Conservation (phyloP, 2,888 invertebrate species). For the Cinara cedri region DNA sequence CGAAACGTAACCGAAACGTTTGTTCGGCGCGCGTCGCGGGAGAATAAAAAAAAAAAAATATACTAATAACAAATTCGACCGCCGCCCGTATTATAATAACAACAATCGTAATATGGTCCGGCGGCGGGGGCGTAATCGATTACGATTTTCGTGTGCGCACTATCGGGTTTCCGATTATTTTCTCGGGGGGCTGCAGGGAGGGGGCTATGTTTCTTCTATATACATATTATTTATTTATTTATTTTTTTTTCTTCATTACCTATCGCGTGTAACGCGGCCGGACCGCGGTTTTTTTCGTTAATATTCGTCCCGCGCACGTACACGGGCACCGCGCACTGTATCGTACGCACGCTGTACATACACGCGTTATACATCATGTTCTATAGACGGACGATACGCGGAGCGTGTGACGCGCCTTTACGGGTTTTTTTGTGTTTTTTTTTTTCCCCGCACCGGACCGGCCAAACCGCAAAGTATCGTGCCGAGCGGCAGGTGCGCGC, state of each 20-base stretch:
- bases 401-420: too few species aligned
- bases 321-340: background rate
- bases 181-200: too few species aligned
- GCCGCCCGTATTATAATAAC: too few species aligned
- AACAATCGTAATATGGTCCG: too few species aligned
- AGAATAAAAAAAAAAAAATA: too few species aligned
- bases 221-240: conserved; percentile 5
- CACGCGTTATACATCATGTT: background rate
- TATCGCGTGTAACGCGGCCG: background rate
- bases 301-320: conserved; percentile 16
- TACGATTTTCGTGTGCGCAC: conserved; percentile 22
- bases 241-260: background rate
- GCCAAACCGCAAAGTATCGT: conserved; percentile 39
- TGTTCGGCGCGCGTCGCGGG: too few species aligned
- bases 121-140: conserved; percentile 30
- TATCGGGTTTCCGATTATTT: too few species aligned
- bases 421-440: background rate
- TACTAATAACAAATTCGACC: too few species aligned
- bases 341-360: too few species aligned
- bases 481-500: conserved; percentile 34
- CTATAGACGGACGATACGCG: too few species aligned
- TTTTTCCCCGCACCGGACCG: background rate
- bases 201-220: too few species aligned
- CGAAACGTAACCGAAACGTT: background rate
- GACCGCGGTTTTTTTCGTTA: background rate